Base-by-base conservation (phyloP, 2,797 vertebrate species). In the Cryptoblepharus egeriae region DNA sequence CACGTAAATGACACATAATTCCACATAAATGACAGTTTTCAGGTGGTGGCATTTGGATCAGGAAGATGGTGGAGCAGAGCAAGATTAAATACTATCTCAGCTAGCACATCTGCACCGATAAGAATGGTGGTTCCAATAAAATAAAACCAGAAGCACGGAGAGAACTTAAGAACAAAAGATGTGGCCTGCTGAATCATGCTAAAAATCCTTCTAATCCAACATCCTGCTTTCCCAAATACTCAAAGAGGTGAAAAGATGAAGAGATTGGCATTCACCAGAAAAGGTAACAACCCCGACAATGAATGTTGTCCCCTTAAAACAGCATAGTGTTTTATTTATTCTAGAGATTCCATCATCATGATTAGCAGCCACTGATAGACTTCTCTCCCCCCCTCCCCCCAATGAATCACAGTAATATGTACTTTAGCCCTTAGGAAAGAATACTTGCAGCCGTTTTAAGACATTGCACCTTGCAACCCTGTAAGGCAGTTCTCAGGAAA, bases 371-470 rank as follows among this genome's bases (percentile, higher is more conserved):
- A 18, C 18, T 52, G 49, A 52, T 52, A 52, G 13, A 52, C 45
- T 49, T 52, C 15, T 52, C 49, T 15, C 49, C 15, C 49, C n/a
- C n/a, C n/a, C n/a, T n/a, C n/a, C n/a, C n/a, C n/a, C n/a, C n/a
- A n/a, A 52, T 52, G 49, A 52, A 52, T 52, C 49, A 52, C 49
- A 16, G 15, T 52, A 13, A 52, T 16, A 64, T 64, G 61, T 30
- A 73, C 3, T 39, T 6, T 0, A 42, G 12, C 64, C 16, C 45
- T 42, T 87, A 86, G 71, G 74, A 85, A 88, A 75, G 63, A 73
- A 37, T 65, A 64, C 11, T 42, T 4, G 68, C 32, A 35, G 85
- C 37, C 88, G 75, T 60, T 80, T 63, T 72, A 87, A 90, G 88
- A 93, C 84, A 90, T 37, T 35, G 71, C 24, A 42, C 10, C 16